Evolutionary conservation across 2,113 vertebrate genomes (phyloP), one percentile per base, ranked within the genome.

Genomic region (Illadopsis cleaveri): DNA sequence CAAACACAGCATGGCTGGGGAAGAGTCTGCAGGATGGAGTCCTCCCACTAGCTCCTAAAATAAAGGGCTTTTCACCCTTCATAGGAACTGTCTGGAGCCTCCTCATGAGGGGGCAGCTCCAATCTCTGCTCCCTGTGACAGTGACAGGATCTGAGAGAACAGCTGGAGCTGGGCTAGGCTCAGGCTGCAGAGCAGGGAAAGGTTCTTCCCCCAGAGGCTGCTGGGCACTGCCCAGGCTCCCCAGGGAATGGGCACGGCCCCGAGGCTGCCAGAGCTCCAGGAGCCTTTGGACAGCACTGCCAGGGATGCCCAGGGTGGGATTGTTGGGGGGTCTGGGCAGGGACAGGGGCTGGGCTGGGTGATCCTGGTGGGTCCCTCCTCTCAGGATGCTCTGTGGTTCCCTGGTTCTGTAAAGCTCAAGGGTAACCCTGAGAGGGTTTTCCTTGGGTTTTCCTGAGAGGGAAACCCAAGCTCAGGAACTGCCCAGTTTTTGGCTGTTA

Each of bases 311-410:
- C 83, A 86, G 72, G 62, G 0, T 40, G 53, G 64, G 22, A 0
- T 4, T 86, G 44, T 1, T 77, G 72, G 72, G 71, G 42, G 1
- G 37, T 15, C 38, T 53, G 64, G 0, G 54, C 38, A 78, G 84
- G 66, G 25, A 2, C 5, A 19, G 47, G 45, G 0, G 37, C 1
- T 1, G 45, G 4, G 1, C 2, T 60, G 6, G 37, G 0, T 8
- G 28, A 6, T 78, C 28, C n/a, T 9, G 1, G 38, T 33, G 22
- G 54, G 23, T 13, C 19, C 23, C 10, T 48, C 22, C 45, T 45
- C 27, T 70, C 28, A 61, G 23, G n/a, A 30, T 2, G 0, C 1
- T 38, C 54, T 86, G 23, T 61, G 38, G 22, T 33, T 68, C 53
- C 17, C 15, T 17, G 22, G 11, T 4, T 61, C 38, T 6, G 24